Conservation (phyloP, 2,113 vertebrate genomes). For the Turnix velox region DNA sequence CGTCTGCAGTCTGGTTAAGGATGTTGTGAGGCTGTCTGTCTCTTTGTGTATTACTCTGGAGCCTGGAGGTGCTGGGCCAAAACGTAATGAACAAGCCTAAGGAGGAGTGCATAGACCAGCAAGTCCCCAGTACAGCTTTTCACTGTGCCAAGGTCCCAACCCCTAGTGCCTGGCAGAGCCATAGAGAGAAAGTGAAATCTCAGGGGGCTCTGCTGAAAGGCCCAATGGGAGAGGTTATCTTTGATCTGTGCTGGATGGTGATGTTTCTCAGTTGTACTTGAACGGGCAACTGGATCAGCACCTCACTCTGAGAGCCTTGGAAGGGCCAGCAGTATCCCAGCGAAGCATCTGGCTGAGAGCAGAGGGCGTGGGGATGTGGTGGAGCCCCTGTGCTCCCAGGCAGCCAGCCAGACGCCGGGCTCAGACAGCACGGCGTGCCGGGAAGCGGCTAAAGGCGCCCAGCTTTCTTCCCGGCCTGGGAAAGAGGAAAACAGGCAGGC, state of each 20-base stretch:
- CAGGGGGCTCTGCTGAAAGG: neutral
- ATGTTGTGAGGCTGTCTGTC: too few relatives aligned
- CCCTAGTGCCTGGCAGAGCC: neutral
- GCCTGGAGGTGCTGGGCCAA: neutral
- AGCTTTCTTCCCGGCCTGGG: too few relatives aligned
- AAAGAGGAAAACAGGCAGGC: neutral
- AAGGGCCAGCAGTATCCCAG: neutral
- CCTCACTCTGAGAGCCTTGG: neutral
- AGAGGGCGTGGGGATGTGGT: neutral
- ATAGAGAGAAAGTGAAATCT: neutral
- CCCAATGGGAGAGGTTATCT: too few relatives aligned
- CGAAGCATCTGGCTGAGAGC: neutral
- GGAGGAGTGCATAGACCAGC: neutral
- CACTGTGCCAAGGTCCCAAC: neutral
- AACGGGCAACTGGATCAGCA: neutral
- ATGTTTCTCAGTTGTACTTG: accelerated
- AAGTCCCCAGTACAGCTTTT: neutral
- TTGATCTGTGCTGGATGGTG: neutral
- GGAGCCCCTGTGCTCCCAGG: accelerated
- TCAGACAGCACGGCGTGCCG: neutral
- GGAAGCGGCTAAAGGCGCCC: neutral
- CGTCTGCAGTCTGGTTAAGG: too few relatives aligned
- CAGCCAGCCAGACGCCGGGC: neutral
- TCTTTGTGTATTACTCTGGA: neutral
- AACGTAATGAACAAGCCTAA: neutral